phyloP scores from a whole-genome alignment of 92 coral and sea anemone species.

The Diadumene lineata region DNA sequence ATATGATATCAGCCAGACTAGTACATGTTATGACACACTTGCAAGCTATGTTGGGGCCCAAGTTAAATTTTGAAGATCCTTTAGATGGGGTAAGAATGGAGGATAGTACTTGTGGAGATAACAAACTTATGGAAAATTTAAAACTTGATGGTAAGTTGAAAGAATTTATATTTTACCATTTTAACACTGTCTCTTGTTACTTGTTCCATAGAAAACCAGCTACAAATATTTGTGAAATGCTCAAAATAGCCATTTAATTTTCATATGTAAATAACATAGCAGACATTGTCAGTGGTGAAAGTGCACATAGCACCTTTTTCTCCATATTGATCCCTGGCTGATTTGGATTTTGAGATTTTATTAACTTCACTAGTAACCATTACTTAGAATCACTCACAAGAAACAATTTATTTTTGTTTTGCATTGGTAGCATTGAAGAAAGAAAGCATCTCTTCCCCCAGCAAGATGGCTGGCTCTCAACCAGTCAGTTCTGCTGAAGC shows the following conservation, averaged over 20 bases:
- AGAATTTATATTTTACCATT: too few species aligned
- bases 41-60: constrained; percentile 66
- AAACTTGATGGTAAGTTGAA: constrained; percentile 35
- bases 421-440: neutral
- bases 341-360: neutral
- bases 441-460: neutral
- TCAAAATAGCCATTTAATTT: too few species aligned
- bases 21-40: constrained; percentile 71
- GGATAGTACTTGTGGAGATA: constrained; percentile 5
- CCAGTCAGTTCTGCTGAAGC: constrained; percentile 78
- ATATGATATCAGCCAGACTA: constrained; percentile 80
- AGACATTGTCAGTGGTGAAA: too few species aligned
- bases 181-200: too few species aligned
- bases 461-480: constrained; percentile 28
- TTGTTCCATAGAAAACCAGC: too few species aligned
- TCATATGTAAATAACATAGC: too few species aligned
- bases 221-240: too few species aligned
- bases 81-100: constrained; percentile 33
- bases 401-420: neutral
- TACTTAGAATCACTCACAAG: neutral
- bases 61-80: constrained; percentile 72
- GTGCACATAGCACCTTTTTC: too few species aligned
- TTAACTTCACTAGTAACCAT: neutral
- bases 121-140: constrained; percentile 33
- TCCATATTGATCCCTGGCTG: neutral